phyloP scores from a whole-genome alignment of 2,797 vertebrate genomes.

The Phrynocephalus guinanensis region DNA sequence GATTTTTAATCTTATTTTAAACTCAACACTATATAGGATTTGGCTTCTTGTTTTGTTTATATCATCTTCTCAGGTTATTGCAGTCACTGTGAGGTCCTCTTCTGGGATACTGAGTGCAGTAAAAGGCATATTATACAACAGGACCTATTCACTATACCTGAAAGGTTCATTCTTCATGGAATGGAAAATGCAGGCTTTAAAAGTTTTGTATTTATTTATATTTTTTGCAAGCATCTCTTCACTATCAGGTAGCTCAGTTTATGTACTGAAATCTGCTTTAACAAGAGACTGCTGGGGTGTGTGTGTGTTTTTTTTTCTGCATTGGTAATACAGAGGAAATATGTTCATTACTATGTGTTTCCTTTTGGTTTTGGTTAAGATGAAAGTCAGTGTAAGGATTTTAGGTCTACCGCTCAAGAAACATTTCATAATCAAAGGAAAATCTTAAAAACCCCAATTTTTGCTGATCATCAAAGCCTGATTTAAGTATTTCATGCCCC shows the following conservation, averaged over 20 bases:
- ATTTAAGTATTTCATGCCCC: constrained; percentile 2
- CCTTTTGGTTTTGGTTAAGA: neutral
- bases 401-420: neutral
- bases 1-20: too few relatives aligned
- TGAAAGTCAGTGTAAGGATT: neutral
- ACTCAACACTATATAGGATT: neutral
- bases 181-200: neutral
- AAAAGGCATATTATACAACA: neutral
- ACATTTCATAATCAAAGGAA: neutral
- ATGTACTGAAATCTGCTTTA: neutral
- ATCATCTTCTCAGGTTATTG: neutral
- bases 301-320: neutral
- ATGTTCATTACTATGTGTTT: neutral
- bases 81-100: neutral
- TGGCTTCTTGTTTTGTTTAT: neutral
- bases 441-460: constrained; percentile 5
- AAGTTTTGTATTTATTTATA: too few relatives aligned
- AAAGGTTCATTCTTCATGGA: neutral
- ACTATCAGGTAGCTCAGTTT: neutral
- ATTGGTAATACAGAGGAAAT: neutral
- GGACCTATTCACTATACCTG: neutral
- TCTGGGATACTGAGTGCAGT: neutral
- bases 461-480: neutral
- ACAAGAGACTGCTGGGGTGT: neutral
- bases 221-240: neutral